phyloP scores from a whole-genome alignment of 1,140 invertebrate species.

The Zaprionus inermis region DNA sequence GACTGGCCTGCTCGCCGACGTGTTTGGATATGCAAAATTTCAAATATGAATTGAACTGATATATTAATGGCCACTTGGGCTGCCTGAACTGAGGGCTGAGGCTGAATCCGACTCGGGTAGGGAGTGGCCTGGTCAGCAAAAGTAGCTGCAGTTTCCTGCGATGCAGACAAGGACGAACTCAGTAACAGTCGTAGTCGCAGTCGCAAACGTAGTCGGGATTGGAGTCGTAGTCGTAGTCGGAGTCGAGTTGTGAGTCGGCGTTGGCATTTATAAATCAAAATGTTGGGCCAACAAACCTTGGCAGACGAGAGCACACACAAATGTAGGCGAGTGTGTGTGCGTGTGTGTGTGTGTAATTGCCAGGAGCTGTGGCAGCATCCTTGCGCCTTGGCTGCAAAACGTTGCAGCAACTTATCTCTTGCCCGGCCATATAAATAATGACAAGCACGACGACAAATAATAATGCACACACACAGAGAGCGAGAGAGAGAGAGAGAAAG shows the following conservation, averaged over 20 bases:
- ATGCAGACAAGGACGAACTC: constrained; percentile 11
- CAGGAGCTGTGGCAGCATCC: constrained; percentile 56
- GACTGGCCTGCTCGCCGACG: constrained; percentile 40
- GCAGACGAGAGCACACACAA: constrained; percentile 63
- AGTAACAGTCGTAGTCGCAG: constrained; percentile 3
- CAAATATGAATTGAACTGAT: constrained; percentile 83
- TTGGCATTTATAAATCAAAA: constrained; percentile 82
- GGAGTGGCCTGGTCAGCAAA: constrained; percentile 66
- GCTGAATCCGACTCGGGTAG: no score
- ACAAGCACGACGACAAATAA: constrained; percentile 84
- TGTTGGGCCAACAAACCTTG: constrained; percentile 79
- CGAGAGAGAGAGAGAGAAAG: no score
- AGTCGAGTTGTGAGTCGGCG: constrained; percentile 49
- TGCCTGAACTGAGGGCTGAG: not conserved
- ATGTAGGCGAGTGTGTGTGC: constrained; percentile 22
- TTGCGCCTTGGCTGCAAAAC: constrained; percentile 9
- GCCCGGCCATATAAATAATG: constrained; percentile 83
- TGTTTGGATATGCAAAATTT: constrained; percentile 80
- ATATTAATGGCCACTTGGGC: constrained; percentile 82
- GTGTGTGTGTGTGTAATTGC: constrained; percentile 69
- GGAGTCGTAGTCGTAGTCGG: not conserved
- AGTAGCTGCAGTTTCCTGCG: constrained; percentile 71
- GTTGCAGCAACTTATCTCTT: constrained; percentile 77
- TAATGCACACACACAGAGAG: constrained; percentile 64
- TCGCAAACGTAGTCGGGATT: not conserved